Base-by-base conservation (phyloP, 1,140 invertebrate species). In the Drosophila virilis region DNA sequence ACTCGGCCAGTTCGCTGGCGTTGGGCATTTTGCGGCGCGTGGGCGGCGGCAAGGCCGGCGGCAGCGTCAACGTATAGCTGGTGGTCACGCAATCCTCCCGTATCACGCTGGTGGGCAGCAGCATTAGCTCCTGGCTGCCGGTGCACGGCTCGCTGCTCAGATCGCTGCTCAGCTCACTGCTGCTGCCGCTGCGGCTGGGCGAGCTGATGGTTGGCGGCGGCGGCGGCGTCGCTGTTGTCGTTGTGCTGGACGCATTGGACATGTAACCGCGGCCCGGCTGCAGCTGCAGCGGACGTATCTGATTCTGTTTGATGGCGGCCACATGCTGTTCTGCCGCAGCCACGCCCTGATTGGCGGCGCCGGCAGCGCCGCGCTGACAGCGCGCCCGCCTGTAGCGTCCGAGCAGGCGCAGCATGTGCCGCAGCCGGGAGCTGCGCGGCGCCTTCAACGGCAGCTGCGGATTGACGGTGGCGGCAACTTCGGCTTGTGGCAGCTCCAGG, bases 41-140 rank as follows among this genome's bases (percentile, higher is more conserved):
- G 2, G 93, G 93, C 8, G 93, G 91, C 4, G 93, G 92, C 59
- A 94, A 66, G 0, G 93, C 92, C 4, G 93, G 93, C 46, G 94
- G 91, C 78, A 92, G 35, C 40, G 77, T 91, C 35, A 90, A 46
- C 6, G 77, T 90, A 28, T 90, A 91, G 12, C 65, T 74, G 65
- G 89, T 82, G 64, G 78, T 76, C 28, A 91, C 83, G 28, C 65
- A 78, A 33, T 92, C 90, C 46, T 92, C 91, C n/a, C 91, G 67
- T 54, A 92, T 92, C n/a, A 91, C 78, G 45, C 92, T 91, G 8
- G 91, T 92, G 15, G 91, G 91, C 69, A 92, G 62, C 35, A 92
- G 77, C 50, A 92, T 92, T 6, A 89, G 35, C 6, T 88, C 83
- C 32, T 91, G 82, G 6, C 70, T 37, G 13, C 64, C 43, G 37